Percentiles rank a stretch among this genome's conserved stretches.
Conservation (phyloP, 1,140 invertebrate species). For the Drosophila dunni region DNA sequence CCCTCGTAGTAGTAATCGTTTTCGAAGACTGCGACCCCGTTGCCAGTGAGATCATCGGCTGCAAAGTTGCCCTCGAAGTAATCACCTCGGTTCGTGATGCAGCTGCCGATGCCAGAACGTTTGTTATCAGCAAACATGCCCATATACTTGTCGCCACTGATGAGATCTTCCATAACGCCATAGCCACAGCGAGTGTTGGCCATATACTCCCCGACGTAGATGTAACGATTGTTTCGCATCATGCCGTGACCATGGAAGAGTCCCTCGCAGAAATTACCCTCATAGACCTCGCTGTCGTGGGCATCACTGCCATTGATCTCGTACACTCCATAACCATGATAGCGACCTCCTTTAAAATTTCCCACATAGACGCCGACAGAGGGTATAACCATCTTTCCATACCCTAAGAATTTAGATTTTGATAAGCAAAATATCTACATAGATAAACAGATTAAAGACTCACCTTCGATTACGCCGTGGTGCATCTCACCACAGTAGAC, state of each 20-base stretch:
- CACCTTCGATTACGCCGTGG: slow-evolving; percentile 90
- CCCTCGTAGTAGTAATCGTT: slow-evolving; percentile 95
- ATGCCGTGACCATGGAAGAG: slow-evolving; percentile 93
- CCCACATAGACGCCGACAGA: slow-evolving; percentile 90
- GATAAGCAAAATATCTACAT: neutral
- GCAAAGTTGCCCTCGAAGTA: slow-evolving; percentile 95
- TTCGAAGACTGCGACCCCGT: slow-evolving; percentile 94
- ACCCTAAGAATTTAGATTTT: slow-evolving; percentile 47
- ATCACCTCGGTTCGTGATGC: slow-evolving; percentile 94
- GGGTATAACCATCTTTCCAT: slow-evolving; percentile 82
- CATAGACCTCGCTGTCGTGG: slow-evolving; percentile 90
- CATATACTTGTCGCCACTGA: slow-evolving; percentile 94
- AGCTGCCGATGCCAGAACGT: slow-evolving; percentile 92
- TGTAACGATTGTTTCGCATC: slow-evolving; percentile 92
- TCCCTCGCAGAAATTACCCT: slow-evolving; percentile 94
- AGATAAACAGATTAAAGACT: neutral
- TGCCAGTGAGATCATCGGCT: slow-evolving; percentile 91
- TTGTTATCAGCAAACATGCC: slow-evolving; percentile 93
- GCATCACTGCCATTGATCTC: slow-evolving; percentile 90
- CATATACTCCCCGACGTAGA: slow-evolving; percentile 94
- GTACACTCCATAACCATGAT: slow-evolving; percentile 90
- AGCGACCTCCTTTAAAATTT: slow-evolving; percentile 92
- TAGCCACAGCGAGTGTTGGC: slow-evolving; percentile 92
- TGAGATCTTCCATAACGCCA: slow-evolving; percentile 94
- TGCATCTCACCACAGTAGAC: slow-evolving; percentile 92